Percentiles rank a stretch among this genome's conserved stretches.
Evolutionary conservation across 2,797 vertebrate species (phyloP).

Genomic region (Hippocampus kuda): DNA sequence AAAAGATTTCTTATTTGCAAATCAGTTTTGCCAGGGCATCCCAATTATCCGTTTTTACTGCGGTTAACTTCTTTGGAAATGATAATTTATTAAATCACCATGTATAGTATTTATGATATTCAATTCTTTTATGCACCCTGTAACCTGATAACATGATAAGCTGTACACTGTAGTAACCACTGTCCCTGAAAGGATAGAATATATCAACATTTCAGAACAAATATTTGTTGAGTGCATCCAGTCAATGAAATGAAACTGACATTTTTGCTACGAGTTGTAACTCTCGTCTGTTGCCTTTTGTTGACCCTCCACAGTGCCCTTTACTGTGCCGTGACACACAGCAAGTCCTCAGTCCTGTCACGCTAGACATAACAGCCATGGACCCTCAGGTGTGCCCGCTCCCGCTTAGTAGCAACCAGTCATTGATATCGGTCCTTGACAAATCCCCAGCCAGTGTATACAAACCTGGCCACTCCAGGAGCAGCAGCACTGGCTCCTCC

Average conservation of each 20-base stretch:
- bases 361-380: constrained; percentile 30
- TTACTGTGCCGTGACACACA: constrained; percentile 30
- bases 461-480: constrained; percentile 65
- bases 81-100: background rate
- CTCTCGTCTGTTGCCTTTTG: background rate
- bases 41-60: background rate
- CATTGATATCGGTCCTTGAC: constrained; percentile 42
- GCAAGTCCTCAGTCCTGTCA: constrained; percentile 13
- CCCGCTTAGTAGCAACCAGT: constrained; percentile 44
- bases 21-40: background rate
- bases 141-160: too few relatives aligned
- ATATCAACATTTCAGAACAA: background rate
- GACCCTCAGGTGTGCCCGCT: constrained; percentile 57
- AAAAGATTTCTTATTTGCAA: background rate
- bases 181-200: too few relatives aligned
- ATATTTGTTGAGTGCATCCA: background rate
- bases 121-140: too few relatives aligned
- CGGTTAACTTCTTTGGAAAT: background rate
- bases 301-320: constrained; percentile 21
- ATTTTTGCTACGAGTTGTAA: background rate
- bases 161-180: too few relatives aligned
- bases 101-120: background rate
- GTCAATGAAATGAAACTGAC: background rate
- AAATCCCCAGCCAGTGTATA: constrained; percentile 36
- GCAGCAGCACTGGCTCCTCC: constrained; percentile 73